Conservation (phyloP, 2,113 vertebrate species). For the Narcine bancroftii region DNA sequence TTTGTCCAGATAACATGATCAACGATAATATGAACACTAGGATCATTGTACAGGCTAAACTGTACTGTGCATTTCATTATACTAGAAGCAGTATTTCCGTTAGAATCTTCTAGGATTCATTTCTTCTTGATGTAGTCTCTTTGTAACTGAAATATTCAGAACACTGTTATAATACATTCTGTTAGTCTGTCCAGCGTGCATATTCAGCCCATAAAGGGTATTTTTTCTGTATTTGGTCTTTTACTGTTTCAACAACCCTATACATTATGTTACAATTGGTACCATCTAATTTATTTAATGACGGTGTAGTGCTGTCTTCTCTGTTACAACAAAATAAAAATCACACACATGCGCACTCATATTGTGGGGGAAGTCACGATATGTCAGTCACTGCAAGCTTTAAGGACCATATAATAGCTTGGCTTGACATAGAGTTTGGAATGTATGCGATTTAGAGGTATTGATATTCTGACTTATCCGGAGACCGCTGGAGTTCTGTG, state of each 20-base stretch:
- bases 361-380: slow-evolving; percentile 21
- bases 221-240: slow-evolving; percentile 37
- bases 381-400: slow-evolving; percentile 30
- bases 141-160: slow-evolving; percentile 37
- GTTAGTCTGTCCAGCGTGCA: slow-evolving; percentile 37
- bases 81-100: slow-evolving; percentile 28
- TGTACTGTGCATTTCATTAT: slow-evolving; percentile 28
- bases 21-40: slow-evolving; percentile 34
- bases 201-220: slow-evolving; percentile 26
- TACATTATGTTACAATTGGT: slow-evolving; percentile 37
- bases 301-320: slow-evolving; percentile 35
- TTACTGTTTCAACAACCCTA: slow-evolving; percentile 24
- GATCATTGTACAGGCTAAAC: slow-evolving; percentile 32
- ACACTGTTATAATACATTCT: slow-evolving; percentile 37
- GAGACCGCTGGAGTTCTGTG: slow-evolving; percentile 22
- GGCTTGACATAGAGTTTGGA: slow-evolving; percentile 22
- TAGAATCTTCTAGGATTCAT: slow-evolving; percentile 35
- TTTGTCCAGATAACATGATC: slow-evolving; percentile 31
- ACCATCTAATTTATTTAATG: slow-evolving; percentile 34
- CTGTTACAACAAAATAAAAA: slow-evolving; percentile 26
- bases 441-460: slow-evolving; percentile 33
- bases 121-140: slow-evolving; percentile 22
- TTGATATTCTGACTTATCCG: slow-evolving; percentile 11
- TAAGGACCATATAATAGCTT: neutral
- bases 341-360: neutral